A percentile compares a stretch with the other conserved stretches of the same genome.
These are phyloP conservation scores for Pachypeltis micranthus DNA, from an alignment of 1,140 invertebrate species.

Conservation along the genomic window DNA sequence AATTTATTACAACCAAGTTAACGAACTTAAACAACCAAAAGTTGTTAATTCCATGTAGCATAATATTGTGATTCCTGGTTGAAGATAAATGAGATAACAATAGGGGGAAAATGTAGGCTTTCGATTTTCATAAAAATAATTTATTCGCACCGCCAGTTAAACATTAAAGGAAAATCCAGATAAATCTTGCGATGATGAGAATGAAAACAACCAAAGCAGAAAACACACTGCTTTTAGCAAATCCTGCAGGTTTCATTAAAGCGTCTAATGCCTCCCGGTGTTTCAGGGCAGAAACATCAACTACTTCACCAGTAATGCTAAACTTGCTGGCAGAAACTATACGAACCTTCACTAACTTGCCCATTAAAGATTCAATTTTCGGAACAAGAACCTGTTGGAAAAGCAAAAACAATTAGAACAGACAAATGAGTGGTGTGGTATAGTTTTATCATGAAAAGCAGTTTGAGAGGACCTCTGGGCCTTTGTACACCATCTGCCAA, in stretches of 20 bases:
- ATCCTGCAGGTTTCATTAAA: not conserved
- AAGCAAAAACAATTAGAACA: not conserved
- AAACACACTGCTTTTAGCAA: not conserved
- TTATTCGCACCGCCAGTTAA: no score
- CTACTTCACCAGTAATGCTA: conserved; percentile 61
- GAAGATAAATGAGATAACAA: no score
- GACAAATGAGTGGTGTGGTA: conserved; percentile 5
- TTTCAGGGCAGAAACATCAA: conserved; percentile 1
- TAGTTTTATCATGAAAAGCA: conserved; percentile 5
- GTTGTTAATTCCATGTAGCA: no score
- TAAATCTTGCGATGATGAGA: conserved; percentile 10
- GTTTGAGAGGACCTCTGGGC: not conserved
- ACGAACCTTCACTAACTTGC: conserved; percentile 67
- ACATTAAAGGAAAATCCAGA: conserved; percentile 15
- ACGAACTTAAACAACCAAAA: no score
- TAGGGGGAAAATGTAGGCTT: no score
- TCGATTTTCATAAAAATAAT: no score
- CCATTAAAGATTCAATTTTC: conserved; percentile 62
- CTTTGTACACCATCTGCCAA: not conserved
- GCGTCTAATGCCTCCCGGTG: not conserved
- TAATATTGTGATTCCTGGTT: no score
- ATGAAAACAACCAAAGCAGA: not conserved
- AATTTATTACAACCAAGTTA: no score
- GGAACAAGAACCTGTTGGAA: conserved; percentile 62
- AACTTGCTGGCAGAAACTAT: conserved; percentile 70